Percentiles rank a stretch among this genome's conserved stretches.
Conservation (phyloP, 2,888 invertebrate species). For the Lepidochitona cinerea region DNA sequence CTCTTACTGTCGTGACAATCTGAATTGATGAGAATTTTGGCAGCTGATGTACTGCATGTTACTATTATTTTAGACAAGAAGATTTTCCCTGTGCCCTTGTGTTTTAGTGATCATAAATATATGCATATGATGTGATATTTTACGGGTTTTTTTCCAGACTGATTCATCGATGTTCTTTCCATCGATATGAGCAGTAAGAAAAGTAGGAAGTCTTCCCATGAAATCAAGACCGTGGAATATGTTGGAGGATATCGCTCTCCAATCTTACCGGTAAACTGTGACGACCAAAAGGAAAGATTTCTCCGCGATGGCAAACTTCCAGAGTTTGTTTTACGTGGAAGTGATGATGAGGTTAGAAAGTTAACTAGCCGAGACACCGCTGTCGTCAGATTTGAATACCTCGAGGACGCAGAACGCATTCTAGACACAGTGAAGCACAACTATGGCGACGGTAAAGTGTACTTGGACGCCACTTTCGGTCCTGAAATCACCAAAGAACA, state of each 20-base stretch:
- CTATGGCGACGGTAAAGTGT: conserved; percentile 60
- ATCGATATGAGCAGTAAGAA: background rate
- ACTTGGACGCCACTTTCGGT: conserved; percentile 55
- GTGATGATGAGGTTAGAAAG: conserved; percentile 46
- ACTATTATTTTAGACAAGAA: too few relatives aligned
- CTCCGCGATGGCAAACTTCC: conserved; percentile 60
- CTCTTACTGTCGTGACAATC: too few relatives aligned
- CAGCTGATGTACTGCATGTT: too few relatives aligned
- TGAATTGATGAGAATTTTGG: too few relatives aligned
- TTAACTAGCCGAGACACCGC: conserved; percentile 48
- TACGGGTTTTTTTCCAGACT: too few relatives aligned
- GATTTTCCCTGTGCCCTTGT: too few relatives aligned
- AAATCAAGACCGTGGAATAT: background rate
- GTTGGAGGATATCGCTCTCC: conserved; percentile 13
- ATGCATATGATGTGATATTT: too few relatives aligned
- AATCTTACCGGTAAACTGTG: conserved; percentile 59
- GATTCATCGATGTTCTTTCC: too few relatives aligned
- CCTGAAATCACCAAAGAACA: conserved; percentile 49
- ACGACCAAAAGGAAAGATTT: conserved; percentile 64
- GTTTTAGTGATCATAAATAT: too few relatives aligned
- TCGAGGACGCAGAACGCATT: conserved; percentile 59
- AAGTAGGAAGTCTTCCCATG: background rate
- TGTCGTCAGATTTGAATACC: conserved; percentile 59
- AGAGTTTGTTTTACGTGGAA: conserved; percentile 50
- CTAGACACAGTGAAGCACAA: conserved; percentile 54